Evolutionary conservation across 2,888 invertebrate species (phyloP).

Genomic region (Athalia circularis): DNA sequence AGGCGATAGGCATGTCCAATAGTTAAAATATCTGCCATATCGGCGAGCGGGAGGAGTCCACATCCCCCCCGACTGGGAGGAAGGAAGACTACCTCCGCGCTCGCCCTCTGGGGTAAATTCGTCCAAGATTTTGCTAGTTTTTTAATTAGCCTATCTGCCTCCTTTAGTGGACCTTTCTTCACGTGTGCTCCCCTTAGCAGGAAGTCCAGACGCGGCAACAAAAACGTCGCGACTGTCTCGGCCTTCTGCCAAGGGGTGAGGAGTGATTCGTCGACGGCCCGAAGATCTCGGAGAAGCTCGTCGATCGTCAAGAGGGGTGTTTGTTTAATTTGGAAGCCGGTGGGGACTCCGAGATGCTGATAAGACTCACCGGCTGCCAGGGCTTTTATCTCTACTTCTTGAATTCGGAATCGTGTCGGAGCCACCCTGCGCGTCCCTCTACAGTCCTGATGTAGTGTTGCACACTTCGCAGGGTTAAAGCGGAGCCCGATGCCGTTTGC

Average conservation of each 20-base stretch:
- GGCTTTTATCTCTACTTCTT: constrained; percentile 49
- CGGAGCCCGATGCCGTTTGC: constrained; percentile 53
- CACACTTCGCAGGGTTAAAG: constrained; percentile 63
- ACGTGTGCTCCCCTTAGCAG: constrained; percentile 59
- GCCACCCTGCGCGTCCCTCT: constrained; percentile 41
- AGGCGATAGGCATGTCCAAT: constrained; percentile 63
- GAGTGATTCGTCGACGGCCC: constrained; percentile 47
- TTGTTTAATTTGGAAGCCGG: constrained; percentile 57
- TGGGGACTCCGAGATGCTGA: constrained; percentile 65
- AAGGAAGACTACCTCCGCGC: constrained; percentile 58
- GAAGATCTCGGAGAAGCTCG: constrained; percentile 52
- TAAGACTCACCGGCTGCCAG: constrained; percentile 57
- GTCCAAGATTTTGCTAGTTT: constrained; percentile 59
- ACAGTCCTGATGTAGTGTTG: constrained; percentile 55
- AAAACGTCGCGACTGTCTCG: constrained; percentile 52
- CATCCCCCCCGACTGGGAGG: constrained; percentile 57
- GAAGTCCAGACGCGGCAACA: constrained; percentile 61
- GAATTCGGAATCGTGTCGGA: constrained; percentile 52
- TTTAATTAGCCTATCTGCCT: constrained; percentile 57
- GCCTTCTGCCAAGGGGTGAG: constrained; percentile 56
- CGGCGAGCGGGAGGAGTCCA: constrained; percentile 61
- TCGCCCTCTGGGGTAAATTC: constrained; percentile 61
- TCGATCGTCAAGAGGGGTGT: constrained; percentile 52
- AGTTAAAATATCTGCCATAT: constrained; percentile 58
- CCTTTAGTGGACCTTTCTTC: constrained; percentile 54